phyloP scores from a whole-genome alignment of 2,113 vertebrate genomes.

The Pogonocichla stellata region DNA sequence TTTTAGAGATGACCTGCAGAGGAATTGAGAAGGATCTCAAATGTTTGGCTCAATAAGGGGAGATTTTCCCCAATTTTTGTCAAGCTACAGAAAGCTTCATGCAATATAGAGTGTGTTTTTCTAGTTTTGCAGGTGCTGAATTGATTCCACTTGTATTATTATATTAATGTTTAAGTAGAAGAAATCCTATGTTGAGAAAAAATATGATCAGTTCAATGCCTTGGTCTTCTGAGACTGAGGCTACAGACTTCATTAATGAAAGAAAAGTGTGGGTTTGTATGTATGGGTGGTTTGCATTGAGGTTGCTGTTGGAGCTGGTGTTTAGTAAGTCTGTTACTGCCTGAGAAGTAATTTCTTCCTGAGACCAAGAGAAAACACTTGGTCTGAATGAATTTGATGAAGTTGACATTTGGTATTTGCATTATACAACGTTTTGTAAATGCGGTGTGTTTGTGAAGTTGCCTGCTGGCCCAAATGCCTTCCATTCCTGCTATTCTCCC shows the following conservation, averaged over 20 bases:
- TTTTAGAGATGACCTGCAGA: background rate
- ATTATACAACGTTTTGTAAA: background rate
- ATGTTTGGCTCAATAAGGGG: background rate
- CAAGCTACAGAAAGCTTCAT: background rate
- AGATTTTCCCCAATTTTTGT: background rate
- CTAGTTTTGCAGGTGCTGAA: background rate
- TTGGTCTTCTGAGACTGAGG: background rate
- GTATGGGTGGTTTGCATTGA: background rate
- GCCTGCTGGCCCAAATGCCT: background rate
- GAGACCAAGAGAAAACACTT: background rate
- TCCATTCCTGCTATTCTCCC: background rate
- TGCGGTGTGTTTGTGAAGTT: background rate
- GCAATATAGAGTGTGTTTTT: background rate
- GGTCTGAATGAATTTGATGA: background rate
- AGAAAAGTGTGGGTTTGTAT: background rate
- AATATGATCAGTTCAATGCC: background rate
- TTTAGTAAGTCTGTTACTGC: background rate
- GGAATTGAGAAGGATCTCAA: background rate
- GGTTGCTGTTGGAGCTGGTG: background rate
- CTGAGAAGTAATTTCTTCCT: background rate
- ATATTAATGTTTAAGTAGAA: background rate
- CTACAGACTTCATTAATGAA: background rate
- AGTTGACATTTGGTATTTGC: background rate
- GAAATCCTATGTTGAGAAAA: background rate
- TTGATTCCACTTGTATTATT: background rate